phyloP scores from a whole-genome alignment of 2,113 vertebrate species.

The Corvus cornix region DNA sequence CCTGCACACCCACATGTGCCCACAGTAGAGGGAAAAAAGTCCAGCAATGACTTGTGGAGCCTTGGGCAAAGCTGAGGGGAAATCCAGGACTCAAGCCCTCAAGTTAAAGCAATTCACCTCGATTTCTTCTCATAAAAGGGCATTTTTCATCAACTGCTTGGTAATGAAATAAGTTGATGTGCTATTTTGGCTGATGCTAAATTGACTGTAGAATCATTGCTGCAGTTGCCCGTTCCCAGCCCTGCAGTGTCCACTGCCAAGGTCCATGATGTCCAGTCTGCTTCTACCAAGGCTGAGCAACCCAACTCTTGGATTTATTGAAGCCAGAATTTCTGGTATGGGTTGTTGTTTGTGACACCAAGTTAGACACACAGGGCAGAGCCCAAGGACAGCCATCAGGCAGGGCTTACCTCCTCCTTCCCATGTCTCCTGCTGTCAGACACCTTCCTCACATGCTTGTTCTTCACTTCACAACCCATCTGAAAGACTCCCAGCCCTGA shows the following conservation, averaged over 20 bases:
- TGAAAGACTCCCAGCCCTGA: background rate
- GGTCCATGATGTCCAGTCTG: fast-evolving
- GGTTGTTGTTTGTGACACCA: background rate
- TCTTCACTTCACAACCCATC: background rate
- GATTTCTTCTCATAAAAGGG: background rate
- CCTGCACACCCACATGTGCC: fast-evolving
- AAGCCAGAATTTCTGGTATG: background rate
- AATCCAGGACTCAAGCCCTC: background rate
- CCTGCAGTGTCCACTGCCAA: background rate
- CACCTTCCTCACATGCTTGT: background rate
- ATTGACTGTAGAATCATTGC: background rate
- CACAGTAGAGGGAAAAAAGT: fast-evolving
- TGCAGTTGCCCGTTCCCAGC: background rate
- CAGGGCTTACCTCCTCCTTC: background rate
- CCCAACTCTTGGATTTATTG: background rate
- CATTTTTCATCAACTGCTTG: background rate
- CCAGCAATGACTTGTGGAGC: fast-evolving
- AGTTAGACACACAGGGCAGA: background rate
- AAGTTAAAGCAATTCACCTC: background rate
- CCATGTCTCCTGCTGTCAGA: background rate
- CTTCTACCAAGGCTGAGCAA: background rate
- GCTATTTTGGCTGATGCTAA: background rate
- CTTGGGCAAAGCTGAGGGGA: background rate
- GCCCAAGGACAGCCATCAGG: fast-evolving
- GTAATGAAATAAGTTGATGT: background rate